Evolutionary conservation across 2,797 vertebrate species (phyloP).

Genomic region (Nothura maculosa): DNA sequence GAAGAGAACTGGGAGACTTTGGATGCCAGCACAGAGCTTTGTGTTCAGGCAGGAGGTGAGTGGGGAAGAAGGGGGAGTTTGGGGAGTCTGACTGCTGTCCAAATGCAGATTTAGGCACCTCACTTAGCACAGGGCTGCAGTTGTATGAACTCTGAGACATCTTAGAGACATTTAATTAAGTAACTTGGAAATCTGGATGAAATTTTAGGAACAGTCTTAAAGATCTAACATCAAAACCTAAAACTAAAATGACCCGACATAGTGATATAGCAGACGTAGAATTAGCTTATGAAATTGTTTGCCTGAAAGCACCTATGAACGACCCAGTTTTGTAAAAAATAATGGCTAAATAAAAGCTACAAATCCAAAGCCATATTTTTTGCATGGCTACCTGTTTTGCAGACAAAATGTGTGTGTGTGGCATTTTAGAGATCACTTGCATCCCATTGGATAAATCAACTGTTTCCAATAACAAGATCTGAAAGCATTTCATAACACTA

Average conservation of each 20-base stretch:
- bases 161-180: neutral
- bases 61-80: neutral
- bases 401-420: neutral
- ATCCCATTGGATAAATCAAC: neutral
- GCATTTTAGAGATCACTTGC: neutral
- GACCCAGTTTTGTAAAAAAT: neutral
- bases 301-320: neutral
- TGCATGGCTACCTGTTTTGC: neutral
- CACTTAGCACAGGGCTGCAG: neutral
- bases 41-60: neutral
- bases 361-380: neutral
- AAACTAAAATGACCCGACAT: neutral
- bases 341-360: neutral
- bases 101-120: neutral
- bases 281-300: neutral
- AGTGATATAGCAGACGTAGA: neutral
- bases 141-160: fast-evolving
- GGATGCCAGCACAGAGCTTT: neutral
- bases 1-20: neutral
- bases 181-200: neutral
- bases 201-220: neutral
- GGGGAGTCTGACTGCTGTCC: neutral
- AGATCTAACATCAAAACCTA: neutral
- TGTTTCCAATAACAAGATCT: neutral
- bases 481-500: neutral